These are phyloP conservation scores for Acanthosepion pharaonis DNA, from an alignment of 2,888 invertebrate species.

Conservation along the genomic window DNA sequence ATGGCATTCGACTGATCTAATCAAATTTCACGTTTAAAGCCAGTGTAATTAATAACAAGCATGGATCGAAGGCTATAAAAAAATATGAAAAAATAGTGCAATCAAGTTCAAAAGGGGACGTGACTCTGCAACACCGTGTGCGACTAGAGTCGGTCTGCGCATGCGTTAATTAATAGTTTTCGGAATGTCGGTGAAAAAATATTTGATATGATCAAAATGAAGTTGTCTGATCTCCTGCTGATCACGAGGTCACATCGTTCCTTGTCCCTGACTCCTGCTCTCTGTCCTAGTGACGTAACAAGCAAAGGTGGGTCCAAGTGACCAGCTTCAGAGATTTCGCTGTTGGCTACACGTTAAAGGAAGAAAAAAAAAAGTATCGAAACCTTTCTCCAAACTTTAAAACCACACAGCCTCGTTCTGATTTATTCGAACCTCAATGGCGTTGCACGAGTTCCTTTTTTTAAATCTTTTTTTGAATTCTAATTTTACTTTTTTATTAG, in stretches of 20 bases:
- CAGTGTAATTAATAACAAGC: slow-evolving; percentile 33
- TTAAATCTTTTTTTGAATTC: neutral
- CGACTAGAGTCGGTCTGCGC: neutral
- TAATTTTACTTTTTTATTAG: neutral
- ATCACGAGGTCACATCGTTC: neutral
- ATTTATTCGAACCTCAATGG: neutral
- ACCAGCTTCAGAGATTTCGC: neutral
- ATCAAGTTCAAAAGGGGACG: neutral
- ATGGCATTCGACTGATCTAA: neutral
- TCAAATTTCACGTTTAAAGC: neutral
- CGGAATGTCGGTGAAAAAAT: neutral
- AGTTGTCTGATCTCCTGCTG: neutral
- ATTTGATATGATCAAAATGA: neutral
- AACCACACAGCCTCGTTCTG: neutral
- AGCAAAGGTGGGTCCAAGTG: neutral
- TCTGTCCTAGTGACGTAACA: neutral
- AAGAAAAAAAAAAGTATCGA: neutral
- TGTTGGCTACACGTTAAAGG: neutral
- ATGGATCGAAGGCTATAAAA: slow-evolving; percentile 4
- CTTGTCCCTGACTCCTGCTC: neutral
- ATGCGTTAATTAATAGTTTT: slow-evolving; percentile 18
- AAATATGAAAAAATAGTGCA: neutral
- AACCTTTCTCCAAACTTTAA: neutral
- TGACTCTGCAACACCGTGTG: neutral
- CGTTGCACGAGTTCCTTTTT: neutral